Base-by-base conservation (phyloP, 1,140 invertebrate species). In the Listronotus oregonensis region DNA sequence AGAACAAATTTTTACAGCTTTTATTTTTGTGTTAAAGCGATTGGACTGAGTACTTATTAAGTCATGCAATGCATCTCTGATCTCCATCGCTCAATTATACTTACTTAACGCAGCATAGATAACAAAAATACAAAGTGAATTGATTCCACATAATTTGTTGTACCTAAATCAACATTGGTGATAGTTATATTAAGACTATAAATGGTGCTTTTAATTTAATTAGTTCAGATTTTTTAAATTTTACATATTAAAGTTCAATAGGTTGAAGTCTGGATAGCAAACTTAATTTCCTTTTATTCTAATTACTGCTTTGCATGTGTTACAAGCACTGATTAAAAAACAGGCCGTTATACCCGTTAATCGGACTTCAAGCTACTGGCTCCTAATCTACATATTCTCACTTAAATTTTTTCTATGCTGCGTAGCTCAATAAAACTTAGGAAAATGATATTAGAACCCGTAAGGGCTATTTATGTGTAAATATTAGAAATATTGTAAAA, bases 401-500 rank as follows among this genome's bases (percentile, higher is more conserved):
- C 40, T 21, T 55, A 55, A n/a, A 10, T 15, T 11, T 40, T 39
- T 17, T 63, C 54, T 63, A 56, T 58, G 66, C 66, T 67, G 54
- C 58, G 66, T 55, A 39, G 66, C 66, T 67, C 66, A 67, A 67
- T 37, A 59, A 18, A 43, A 43, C 37, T 21, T 39, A 49, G 44
- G 56, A 12, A 34, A 47, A 51, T 51, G 31, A 61, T 40, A 40
- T 61, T 50, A 61, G 18, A 61, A 34, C 73, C 75, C 69, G 46
- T 65, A 67, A 61, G 68, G 73, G 76, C 73, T 72, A 76, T 76
- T 77, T 73, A 74, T 76, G 51, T 75, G 73, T 76, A 77, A 40
- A 73, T 75, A 72, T 58, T 71, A 68, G 18, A 75, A 64, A 77
- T 74, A 75, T 62, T 78, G 77, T 78, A 77, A 34, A 78, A n/a